A percentile compares a stretch with the other conserved stretches of the same genome.
Conservation (phyloP, 2,888 invertebrate species). For the Cantharis lateralis region DNA sequence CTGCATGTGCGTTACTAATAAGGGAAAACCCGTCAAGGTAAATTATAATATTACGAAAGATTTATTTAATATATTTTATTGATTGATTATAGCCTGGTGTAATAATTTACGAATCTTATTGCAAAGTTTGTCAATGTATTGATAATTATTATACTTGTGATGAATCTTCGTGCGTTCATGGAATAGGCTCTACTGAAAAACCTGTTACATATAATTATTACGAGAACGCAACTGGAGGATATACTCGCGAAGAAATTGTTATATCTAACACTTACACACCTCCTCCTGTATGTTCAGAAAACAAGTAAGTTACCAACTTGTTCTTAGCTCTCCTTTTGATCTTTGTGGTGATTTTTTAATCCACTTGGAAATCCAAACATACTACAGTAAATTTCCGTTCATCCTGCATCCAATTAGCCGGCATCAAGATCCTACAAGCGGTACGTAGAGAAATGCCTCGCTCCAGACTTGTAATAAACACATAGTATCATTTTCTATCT, state of each 20-base stretch:
- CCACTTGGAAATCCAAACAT: too few relatives aligned
- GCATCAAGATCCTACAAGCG: too few relatives aligned
- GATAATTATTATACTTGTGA: constrained; percentile 77
- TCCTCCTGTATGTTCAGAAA: constrained; percentile 53
- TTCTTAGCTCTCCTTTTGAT: not conserved
- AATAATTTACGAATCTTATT: constrained; percentile 63
- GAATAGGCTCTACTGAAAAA: not conserved
- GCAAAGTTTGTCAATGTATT: constrained; percentile 79
- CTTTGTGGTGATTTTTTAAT: too few relatives aligned
- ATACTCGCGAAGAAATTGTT: not conserved
- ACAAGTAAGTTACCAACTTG: constrained; percentile 44
- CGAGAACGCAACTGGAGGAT: not conserved
- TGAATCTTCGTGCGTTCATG: constrained; percentile 56
- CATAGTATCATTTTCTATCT: too few relatives aligned
- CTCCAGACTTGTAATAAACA: too few relatives aligned
- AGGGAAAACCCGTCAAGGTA: constrained; percentile 70
- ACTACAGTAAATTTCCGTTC: too few relatives aligned
- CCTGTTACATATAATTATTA: not conserved
- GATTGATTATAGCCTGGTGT: constrained; percentile 67
- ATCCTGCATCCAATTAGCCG: too few relatives aligned
- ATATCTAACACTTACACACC: constrained; percentile 50
- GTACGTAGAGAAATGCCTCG: too few relatives aligned
- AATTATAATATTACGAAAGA: constrained; percentile 12
- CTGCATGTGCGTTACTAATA: constrained; percentile 74
- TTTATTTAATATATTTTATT: not conserved